Evolutionary conservation across 2,797 vertebrate genomes (phyloP), one percentile per base, ranked within the genome.

Genomic region (Falco peregrinus): DNA sequence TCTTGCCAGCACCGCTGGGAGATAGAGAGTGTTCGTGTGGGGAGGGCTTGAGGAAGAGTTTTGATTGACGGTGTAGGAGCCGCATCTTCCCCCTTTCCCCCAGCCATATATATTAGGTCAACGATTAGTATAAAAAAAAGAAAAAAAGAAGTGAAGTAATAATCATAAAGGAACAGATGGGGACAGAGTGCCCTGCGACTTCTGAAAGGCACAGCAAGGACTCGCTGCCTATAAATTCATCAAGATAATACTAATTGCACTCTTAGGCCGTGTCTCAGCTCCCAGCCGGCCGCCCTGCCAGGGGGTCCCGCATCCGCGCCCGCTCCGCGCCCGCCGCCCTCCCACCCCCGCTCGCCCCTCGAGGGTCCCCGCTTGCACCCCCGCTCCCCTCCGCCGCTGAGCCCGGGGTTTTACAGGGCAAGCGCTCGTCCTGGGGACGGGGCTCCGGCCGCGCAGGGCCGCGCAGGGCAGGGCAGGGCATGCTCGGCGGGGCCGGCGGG

Each of bases 171-270:
- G 85, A 95, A 92, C 90, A 96, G 95, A 95, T 87, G 92, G 90
- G 87, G 85, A 96, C 53, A 59, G 84, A 71, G 63, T 22, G 93
- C 84, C 89, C 96, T 82, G 91, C 57, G 69, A 93, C 88, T 96
- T 79, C 78, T 84, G 90, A 88, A 95, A 96, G 96, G 74, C 96
- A 84, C 85, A 90, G 95, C 91, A 95, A 95, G 94, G 96, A 93
- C 95, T 96, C 78, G 7, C 73, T n/a, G 84, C 50, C 80, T 56
- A 16, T 31, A 93, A 91, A 93, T 65, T 92, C 84, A 84, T 81
- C 92, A 77, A 16, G 95, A 91, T 79, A 43, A 89, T 31, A 77
- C 65, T 94, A 81, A 94, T 93, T 93, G 77, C 35, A 14, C 73
- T 89, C 84, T 37, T n/a, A 73, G 92, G 85, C 87, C 86, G 20